Conservation (phyloP, 2,113 vertebrate genomes). For the Poicephalus meyeri region DNA sequence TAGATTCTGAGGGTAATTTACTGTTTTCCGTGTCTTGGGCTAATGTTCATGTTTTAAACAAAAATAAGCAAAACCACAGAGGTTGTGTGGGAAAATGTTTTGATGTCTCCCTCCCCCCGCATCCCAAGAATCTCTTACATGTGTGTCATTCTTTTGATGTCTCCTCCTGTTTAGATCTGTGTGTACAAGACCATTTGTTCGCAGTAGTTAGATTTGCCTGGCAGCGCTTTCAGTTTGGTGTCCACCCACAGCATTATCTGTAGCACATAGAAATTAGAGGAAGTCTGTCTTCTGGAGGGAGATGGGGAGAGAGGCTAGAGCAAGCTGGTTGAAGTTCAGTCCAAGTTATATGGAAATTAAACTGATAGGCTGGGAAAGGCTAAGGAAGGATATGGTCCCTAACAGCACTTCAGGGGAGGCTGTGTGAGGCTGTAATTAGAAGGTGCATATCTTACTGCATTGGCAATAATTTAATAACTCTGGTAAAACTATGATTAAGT, state of each 20-base stretch:
- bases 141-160: not conserved
- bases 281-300: not conserved
- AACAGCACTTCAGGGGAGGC: not conserved
- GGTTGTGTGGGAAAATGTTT: not conserved
- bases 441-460: not conserved
- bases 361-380: not conserved
- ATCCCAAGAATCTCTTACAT: not conserved
- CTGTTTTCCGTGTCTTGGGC: not conserved
- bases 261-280: not conserved
- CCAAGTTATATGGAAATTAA: not conserved
- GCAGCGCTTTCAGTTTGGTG: not conserved
- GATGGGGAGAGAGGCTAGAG: not conserved
- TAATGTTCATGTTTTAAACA: not conserved
- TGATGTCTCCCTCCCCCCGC: not conserved
- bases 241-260: not conserved
- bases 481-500: not conserved
- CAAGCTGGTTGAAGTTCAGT: not conserved
- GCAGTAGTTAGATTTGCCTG: not conserved
- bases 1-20: not conserved
- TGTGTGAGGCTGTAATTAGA: not conserved
- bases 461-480: not conserved
- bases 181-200: not conserved
- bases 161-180: not conserved
- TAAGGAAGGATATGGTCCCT: not conserved
- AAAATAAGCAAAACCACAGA: not conserved